Conservation (phyloP, 2,888 invertebrate species). For the Saturnia pavonia region DNA sequence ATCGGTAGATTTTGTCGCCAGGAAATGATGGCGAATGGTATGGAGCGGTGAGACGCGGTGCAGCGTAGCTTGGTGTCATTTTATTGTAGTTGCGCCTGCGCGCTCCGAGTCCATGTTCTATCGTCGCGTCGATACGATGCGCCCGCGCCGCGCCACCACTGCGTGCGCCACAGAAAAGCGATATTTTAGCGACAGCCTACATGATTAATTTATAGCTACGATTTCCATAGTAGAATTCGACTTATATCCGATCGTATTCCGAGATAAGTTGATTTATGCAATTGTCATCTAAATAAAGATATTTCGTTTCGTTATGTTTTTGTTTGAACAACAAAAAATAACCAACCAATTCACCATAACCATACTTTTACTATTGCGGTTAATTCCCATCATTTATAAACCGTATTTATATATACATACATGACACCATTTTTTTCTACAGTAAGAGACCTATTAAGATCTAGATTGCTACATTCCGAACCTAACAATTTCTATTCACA, state of each 20-base stretch:
- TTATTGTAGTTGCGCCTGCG: conserved; percentile 61
- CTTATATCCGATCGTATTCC: conserved; percentile 68
- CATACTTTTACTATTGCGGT: not conserved
- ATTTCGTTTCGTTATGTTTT: conserved; percentile 26
- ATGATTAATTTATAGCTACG: conserved; percentile 79
- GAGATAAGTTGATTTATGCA: conserved; percentile 75
- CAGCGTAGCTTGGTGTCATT: conserved; percentile 45
- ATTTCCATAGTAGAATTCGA: conserved; percentile 61
- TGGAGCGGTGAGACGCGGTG: conserved; percentile 23
- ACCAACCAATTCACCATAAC: not conserved
- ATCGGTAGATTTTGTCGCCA: conserved; percentile 77
- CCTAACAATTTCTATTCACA: conserved; percentile 4
- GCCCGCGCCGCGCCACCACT: conserved; percentile 56
- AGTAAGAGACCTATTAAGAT: not conserved
- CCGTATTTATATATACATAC: not conserved
- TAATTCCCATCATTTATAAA: not conserved
- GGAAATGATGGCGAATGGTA: conserved; percentile 67
- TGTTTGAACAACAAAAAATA: not conserved
- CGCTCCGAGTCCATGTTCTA: conserved; percentile 56
- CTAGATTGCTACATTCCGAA: not conserved
- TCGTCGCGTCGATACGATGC: conserved; percentile 64
- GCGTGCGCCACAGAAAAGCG: conserved; percentile 63
- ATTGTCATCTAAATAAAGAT: conserved; percentile 46
- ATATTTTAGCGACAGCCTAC: conserved; percentile 80
- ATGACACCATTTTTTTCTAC: not conserved